These are phyloP conservation scores for Babyrousa celebensis DNA, from an alignment of 2,797 vertebrate species.

Conservation along the genomic window DNA sequence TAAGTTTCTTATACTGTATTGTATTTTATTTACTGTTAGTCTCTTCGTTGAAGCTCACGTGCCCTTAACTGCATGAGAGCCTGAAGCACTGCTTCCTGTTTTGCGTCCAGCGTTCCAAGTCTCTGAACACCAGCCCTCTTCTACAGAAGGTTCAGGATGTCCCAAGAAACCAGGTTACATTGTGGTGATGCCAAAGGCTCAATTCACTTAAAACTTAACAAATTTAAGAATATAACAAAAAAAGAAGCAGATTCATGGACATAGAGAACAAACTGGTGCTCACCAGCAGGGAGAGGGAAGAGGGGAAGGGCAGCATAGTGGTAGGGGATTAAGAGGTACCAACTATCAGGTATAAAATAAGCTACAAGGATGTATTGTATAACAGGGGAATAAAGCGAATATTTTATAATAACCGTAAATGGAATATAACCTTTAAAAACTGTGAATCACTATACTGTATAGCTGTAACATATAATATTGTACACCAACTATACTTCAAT, in stretches of 20 bases:
- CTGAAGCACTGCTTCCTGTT: conserved; percentile 11
- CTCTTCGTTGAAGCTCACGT: neutral
- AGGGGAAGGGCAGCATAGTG: neutral
- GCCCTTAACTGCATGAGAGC: neutral
- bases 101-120: neutral
- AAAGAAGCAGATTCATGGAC: neutral
- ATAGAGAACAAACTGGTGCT: neutral
- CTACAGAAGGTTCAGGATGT: neutral
- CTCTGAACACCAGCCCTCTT: conserved; percentile 13
- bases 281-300: neutral
- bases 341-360: neutral
- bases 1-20: neutral
- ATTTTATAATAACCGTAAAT: neutral
- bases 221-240: neutral
- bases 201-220: neutral
- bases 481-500: neutral
- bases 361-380: neutral
- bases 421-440: neutral
- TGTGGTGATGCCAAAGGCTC: neutral
- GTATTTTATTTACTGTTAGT: neutral
- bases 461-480: neutral
- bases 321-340: neutral
- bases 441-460: neutral
- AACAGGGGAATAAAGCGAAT: neutral
- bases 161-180: conserved; percentile 7